Conservation (phyloP, 2,113 vertebrate genomes). For the Sphyrna mokarran region DNA sequence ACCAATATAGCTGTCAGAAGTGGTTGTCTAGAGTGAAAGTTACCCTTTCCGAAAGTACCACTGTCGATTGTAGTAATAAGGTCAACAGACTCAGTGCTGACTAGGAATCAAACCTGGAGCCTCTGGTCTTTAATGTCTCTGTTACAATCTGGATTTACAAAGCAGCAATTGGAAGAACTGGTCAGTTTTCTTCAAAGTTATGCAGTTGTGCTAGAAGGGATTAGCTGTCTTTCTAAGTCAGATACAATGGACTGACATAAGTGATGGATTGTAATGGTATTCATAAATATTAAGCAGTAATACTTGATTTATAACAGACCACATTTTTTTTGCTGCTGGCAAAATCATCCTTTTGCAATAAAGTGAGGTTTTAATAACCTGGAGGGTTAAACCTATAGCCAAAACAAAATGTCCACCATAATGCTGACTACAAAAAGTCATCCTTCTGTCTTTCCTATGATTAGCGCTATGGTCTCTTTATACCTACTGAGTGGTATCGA, state of each 20-base stretch:
- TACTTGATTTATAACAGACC: not conserved
- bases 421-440: not conserved
- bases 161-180: not conserved
- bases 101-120: not conserved
- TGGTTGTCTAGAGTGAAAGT: not conserved
- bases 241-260: not conserved
- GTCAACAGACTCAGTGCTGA: not conserved
- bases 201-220: not conserved
- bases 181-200: not conserved
- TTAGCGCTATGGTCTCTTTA: not conserved
- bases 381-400: not conserved
- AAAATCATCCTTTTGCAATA: not conserved
- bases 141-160: not conserved
- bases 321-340: not conserved
- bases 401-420: not conserved
- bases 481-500: not conserved
- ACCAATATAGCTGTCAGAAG: not conserved
- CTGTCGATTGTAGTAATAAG: not conserved
- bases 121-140: not conserved
- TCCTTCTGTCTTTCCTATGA: not conserved
- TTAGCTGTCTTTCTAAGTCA: not conserved
- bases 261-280: not conserved
- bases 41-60: not conserved
- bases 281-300: not conserved
- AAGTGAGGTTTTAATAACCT: not conserved